Percentiles rank a stretch among this genome's conserved stretches.
Conservation (phyloP, 2,797 vertebrate species). For the Diplodus puntazzo region DNA sequence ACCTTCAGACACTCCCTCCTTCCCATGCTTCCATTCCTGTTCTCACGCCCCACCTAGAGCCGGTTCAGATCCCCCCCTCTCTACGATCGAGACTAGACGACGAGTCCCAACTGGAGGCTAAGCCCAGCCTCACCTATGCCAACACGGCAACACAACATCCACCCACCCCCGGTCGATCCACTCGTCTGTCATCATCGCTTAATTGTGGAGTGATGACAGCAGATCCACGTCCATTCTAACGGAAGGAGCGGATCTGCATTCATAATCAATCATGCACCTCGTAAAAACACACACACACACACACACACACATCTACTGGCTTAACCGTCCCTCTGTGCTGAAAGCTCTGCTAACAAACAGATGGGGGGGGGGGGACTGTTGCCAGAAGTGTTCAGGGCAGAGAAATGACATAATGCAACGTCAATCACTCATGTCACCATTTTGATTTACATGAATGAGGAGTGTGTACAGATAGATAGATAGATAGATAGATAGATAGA, state of each 20-base stretch:
- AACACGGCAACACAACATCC: conserved; percentile 39
- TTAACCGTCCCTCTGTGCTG: conserved; percentile 65
- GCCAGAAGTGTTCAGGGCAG: conserved; percentile 59
- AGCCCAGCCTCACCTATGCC: conserved; percentile 59
- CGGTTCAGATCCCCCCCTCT: conserved; percentile 23
- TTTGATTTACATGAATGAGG: conserved; percentile 22
- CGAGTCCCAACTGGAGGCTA: background rate
- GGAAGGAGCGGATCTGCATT: conserved; percentile 57
- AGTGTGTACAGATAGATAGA: conserved; percentile 19
- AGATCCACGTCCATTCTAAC: conserved; percentile 34
- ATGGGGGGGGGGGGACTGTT: conserved; percentile 33
- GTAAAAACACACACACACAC: conserved; percentile 32
- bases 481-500: conserved; percentile 28
- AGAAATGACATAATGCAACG: conserved; percentile 65
- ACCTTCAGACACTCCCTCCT: conserved; percentile 58
- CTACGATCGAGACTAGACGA: conserved; percentile 3
- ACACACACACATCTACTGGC: conserved; percentile 39
- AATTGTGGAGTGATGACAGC: conserved; percentile 41
- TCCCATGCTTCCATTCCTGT: conserved; percentile 32
- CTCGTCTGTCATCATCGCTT: conserved; percentile 49
- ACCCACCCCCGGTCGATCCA: conserved; percentile 4
- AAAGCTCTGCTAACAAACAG: conserved; percentile 72
- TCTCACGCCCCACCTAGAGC: conserved; percentile 58
- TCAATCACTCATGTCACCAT: conserved; percentile 61
- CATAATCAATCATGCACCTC: conserved; percentile 61